Conservation (phyloP, 2,888 invertebrate species). For the Torymus texanus region DNA sequence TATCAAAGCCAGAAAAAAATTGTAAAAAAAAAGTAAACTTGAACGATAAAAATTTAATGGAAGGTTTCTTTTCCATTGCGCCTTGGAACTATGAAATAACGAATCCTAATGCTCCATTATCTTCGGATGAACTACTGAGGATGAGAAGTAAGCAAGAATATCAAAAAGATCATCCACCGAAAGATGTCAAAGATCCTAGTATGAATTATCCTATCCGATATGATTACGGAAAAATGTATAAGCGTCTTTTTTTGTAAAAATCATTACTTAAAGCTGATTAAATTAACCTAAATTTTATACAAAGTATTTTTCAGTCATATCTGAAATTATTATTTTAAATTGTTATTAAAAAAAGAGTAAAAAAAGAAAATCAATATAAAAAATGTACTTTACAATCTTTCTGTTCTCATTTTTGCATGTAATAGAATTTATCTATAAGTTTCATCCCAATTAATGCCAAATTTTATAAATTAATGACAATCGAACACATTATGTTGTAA, state of each 20-base stretch:
- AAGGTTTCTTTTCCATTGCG: not conserved
- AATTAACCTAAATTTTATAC: no score
- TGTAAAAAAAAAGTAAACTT: not conserved
- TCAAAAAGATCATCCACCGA: not conserved
- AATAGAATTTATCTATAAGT: no score
- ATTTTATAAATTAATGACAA: no score
- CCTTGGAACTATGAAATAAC: slow-evolving; percentile 3
- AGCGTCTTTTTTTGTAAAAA: not conserved
- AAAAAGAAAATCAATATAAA: no score
- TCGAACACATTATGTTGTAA: no score
- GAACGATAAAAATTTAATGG: slow-evolving; percentile 4
- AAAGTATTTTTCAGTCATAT: no score
- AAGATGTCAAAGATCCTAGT: not conserved
- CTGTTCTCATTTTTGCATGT: no score
- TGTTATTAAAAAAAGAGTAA: no score
- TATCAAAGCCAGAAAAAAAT: not conserved
- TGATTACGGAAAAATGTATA: slow-evolving; percentile 9
- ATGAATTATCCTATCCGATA: not conserved
- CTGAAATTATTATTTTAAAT: no score
- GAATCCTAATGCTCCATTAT: not conserved
- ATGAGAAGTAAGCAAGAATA: not conserved
- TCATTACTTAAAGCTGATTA: no score
- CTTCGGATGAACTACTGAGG: slow-evolving; percentile 23
- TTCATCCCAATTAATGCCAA: no score
- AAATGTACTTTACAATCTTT: no score